Percentiles rank a stretch among this genome's conserved stretches.
These are phyloP conservation scores for Tiaroga cobitis DNA, from an alignment of 2,797 vertebrate genomes.

Conservation along the genomic window DNA sequence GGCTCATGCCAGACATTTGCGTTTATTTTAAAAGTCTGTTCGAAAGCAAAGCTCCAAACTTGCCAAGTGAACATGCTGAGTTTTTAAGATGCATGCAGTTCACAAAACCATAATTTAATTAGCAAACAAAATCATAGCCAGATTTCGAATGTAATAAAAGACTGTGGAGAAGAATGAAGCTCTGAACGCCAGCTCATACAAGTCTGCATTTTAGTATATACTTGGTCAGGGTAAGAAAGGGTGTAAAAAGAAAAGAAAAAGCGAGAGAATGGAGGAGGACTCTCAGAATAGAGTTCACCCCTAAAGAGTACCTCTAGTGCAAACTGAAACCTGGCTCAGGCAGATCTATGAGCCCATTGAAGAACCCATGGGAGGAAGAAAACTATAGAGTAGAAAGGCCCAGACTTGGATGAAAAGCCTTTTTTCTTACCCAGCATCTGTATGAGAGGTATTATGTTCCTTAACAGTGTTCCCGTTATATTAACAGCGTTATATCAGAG, in stretches of 20 bases:
- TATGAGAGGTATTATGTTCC: slow-evolving; percentile 30
- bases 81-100: slow-evolving; percentile 65
- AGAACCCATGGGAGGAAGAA: slow-evolving; percentile 40
- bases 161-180: slow-evolving; percentile 6
- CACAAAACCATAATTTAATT: slow-evolving; percentile 70
- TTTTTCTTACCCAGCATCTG: slow-evolving; percentile 9
- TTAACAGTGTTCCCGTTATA: slow-evolving; percentile 47
- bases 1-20: slow-evolving; percentile 67
- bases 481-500: not conserved
- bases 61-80: slow-evolving; percentile 68
- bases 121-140: slow-evolving; percentile 51
- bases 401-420: slow-evolving; percentile 24
- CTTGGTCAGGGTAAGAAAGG: slow-evolving; percentile 13
- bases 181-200: slow-evolving; percentile 11
- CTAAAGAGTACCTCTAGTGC: slow-evolving; percentile 52
- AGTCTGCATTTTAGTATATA: slow-evolving; percentile 46
- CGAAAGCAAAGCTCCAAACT: slow-evolving; percentile 50
- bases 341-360: slow-evolving; percentile 22
- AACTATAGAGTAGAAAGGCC: slow-evolving; percentile 23
- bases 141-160: slow-evolving; percentile 11
- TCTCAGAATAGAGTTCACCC: slow-evolving; percentile 15
- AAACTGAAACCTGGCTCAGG: slow-evolving; percentile 43
- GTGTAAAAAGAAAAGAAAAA: slow-evolving; percentile 21
- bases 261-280: slow-evolving; percentile 12
- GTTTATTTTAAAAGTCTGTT: slow-evolving; percentile 70